phyloP scores from a whole-genome alignment of 1,140 invertebrate species.

The Leptopilina clavipes region DNA sequence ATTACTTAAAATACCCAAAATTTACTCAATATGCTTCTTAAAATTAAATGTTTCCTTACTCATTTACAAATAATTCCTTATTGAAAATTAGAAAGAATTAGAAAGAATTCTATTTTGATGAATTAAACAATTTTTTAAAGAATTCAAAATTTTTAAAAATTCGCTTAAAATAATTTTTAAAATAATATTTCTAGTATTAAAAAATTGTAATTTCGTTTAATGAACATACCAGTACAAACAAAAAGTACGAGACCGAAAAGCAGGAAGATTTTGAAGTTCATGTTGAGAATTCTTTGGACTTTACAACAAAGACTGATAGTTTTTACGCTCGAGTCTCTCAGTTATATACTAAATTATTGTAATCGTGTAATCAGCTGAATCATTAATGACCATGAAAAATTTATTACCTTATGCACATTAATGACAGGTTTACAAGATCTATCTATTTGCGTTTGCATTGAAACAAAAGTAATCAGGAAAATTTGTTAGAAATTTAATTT shows the following conservation, averaged over 20 bases:
- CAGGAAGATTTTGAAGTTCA: background rate
- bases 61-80: too few species aligned
- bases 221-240: background rate
- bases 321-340: background rate
- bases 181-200: too few species aligned
- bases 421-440: conserved; percentile 4
- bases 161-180: too few species aligned
- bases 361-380: background rate
- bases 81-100: too few species aligned
- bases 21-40: too few species aligned
- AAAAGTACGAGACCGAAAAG: background rate
- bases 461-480: too few species aligned
- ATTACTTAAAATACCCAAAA: background rate
- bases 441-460: background rate
- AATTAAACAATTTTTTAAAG: too few species aligned
- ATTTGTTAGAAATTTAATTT: background rate
- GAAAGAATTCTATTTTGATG: too few species aligned
- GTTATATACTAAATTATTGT: background rate
- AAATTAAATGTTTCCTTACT: too few species aligned
- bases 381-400: conserved; percentile 10
- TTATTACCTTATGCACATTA: conserved; percentile 4
- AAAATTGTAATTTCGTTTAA: background rate
- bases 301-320: conserved; percentile 7
- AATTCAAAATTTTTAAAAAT: too few species aligned
- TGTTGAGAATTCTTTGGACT: conserved; percentile 2